phyloP scores from a whole-genome alignment of 53 echinoderm and acorn worm species.

The Holothuria scabra region DNA sequence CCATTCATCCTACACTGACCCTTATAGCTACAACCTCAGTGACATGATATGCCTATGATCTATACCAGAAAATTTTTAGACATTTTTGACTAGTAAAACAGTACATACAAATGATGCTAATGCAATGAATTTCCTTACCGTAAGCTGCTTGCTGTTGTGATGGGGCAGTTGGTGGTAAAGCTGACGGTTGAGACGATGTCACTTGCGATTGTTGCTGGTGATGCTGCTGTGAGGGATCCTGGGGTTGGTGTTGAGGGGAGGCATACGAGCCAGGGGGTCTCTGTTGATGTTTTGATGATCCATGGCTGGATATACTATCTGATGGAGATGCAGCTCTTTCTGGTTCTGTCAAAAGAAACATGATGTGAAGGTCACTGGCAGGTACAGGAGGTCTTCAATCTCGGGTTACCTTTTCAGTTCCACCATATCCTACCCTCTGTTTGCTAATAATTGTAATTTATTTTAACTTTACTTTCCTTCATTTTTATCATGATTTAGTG shows the following conservation, averaged over 20 bases:
- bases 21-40: too few relatives aligned
- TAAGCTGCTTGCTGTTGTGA: conserved; percentile 32
- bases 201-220: neutral
- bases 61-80: too few relatives aligned
- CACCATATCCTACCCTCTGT: too few relatives aligned
- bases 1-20: too few relatives aligned
- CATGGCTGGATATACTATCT: conserved; percentile 85
- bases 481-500: too few relatives aligned
- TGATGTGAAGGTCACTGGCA: too few relatives aligned
- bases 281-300: conserved; percentile 60
- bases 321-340: conserved; percentile 90
- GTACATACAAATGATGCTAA: neutral
- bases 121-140: neutral
- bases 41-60: too few relatives aligned
- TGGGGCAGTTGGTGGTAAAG: conserved; percentile 34
- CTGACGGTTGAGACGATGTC: conserved; percentile 50
- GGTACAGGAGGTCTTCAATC: too few relatives aligned
- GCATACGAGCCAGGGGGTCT: conserved; percentile 37
- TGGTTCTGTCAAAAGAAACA: conserved; percentile 23
- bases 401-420: too few relatives aligned
- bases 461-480: too few relatives aligned
- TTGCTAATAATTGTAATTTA: too few relatives aligned
- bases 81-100: neutral
- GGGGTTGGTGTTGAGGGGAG: conserved; percentile 40
- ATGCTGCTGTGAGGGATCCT: conserved; percentile 29